Base-by-base conservation (phyloP, 2,797 vertebrate species). In the Poecilia velifera region DNA sequence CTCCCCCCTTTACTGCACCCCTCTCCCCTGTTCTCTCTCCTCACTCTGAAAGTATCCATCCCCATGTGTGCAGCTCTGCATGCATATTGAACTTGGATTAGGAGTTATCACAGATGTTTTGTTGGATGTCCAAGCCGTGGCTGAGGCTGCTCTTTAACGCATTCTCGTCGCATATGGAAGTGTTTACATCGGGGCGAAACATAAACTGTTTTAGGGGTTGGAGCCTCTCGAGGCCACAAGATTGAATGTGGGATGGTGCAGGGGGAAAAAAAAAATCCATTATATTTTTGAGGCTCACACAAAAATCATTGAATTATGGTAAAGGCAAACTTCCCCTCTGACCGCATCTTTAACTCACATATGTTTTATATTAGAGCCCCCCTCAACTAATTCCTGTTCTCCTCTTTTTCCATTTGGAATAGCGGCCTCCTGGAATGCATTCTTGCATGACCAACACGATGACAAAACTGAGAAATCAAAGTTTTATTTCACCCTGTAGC, bases 71-170 rank as follows among this genome's bases (percentile, higher is more conserved):
- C 77, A 31, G 71, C 6, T 0, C 80, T 78, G 87, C 74, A 82
- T 89, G 78, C 84, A 87, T 79, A 85, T 87, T 84, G 73, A 89
- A 88, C 77, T 88, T 79, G 73, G 74, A 85, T 77, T 74, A 76
- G 80, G 85, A 89, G 86, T 87, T 89, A 78, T 89, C 74, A 71
- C 92, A 94, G 91, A 94, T 93, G 93, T 93, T 93, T 89, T 87
- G 81, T 79, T 91, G 85, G 81, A 91, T 20, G 39, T 82, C 76
- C 49, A 70, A 10, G 6, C 82, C 78, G 79, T 14, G 87, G 77
- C 82, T 82, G 74, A 81, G 82, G 82, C 81, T 80, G 82, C 86
- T 88, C 86, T 84, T 90, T 78, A 85, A 81, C 75, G 73, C 83
- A 66, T 78, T 81, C 53, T 57, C 72, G 84, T 78, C 80, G 88